Conservation (phyloP, 2,888 invertebrate species). For the Agriotes lineatus region DNA sequence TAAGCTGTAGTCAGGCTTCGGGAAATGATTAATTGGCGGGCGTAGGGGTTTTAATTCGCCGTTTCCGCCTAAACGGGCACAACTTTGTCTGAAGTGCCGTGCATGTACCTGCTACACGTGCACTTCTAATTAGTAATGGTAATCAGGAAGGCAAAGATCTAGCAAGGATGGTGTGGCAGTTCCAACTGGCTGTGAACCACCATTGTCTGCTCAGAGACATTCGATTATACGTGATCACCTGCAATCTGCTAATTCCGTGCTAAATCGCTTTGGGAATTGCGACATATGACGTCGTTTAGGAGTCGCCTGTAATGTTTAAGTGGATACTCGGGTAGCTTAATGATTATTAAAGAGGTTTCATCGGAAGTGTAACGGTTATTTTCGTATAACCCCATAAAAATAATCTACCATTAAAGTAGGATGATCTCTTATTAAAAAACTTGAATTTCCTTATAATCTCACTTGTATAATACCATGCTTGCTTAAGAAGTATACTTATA, state of each 20-base stretch:
- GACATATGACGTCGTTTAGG: background rate
- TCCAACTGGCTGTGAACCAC: slow-evolving; percentile 16
- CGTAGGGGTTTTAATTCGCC: slow-evolving; percentile 2
- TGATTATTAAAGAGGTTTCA: background rate
- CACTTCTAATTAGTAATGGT: slow-evolving; percentile 25
- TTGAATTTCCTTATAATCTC: too few relatives aligned
- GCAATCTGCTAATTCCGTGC: slow-evolving; percentile 38
- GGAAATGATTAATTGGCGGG: slow-evolving; percentile 7
- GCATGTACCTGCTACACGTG: slow-evolving; percentile 21
- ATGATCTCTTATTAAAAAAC: too few relatives aligned
- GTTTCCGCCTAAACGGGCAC: slow-evolving; percentile 2
- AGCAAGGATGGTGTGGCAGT: too few relatives aligned
- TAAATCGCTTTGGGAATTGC: slow-evolving; percentile 28
- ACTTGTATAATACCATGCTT: too few relatives aligned
- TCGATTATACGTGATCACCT: slow-evolving; percentile 36
- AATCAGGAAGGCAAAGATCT: slow-evolving; percentile 25
- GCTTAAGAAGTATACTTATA: too few relatives aligned
- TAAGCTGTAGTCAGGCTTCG: background rate
- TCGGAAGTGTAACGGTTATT: too few relatives aligned
- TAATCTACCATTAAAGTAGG: too few relatives aligned
- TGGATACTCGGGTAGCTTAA: background rate
- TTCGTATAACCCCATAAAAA: too few relatives aligned
- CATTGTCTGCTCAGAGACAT: slow-evolving; percentile 25
- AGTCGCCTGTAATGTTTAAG: background rate
- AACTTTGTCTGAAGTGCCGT: background rate